phyloP scores from a whole-genome alignment of 2,888 invertebrate species.

The Campopleginae sp. region DNA sequence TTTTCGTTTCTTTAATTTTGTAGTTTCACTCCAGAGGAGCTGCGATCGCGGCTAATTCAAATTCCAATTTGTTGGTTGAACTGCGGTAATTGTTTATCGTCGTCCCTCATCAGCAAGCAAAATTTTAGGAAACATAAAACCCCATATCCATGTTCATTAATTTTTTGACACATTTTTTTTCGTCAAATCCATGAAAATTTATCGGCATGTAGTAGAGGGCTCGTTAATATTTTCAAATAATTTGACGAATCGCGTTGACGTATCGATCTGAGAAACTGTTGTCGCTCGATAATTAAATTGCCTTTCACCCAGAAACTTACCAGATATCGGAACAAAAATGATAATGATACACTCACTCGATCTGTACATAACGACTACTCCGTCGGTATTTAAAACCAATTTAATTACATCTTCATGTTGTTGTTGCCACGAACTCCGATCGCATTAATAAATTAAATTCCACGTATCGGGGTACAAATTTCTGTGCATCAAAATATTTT shows the following conservation, averaged over 20 bases:
- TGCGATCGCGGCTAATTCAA: constrained; percentile 5
- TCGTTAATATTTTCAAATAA: background rate
- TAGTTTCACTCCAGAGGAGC: background rate
- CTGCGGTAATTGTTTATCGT: background rate
- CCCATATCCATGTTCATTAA: background rate
- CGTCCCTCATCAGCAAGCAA: background rate
- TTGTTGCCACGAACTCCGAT: background rate
- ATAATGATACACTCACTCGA: background rate
- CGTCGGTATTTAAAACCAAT: background rate
- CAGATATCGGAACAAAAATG: background rate
- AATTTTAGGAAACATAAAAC: background rate
- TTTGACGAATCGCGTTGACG: background rate
- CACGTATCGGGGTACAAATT: constrained; percentile 34
- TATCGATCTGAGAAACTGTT: background rate
- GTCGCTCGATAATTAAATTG: background rate
- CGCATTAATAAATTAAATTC: background rate
- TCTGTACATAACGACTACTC: background rate
- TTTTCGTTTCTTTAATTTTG: background rate
- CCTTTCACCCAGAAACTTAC: background rate
- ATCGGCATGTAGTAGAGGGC: background rate
- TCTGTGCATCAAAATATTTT: background rate
- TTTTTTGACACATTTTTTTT: background rate
- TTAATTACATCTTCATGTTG: background rate
- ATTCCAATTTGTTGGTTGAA: background rate
- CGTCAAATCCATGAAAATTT: background rate